Evolutionary conservation across 2,797 vertebrate genomes (phyloP), one percentile per base, ranked within the genome.

Genomic region (Rhinatrema bivittatum): DNA sequence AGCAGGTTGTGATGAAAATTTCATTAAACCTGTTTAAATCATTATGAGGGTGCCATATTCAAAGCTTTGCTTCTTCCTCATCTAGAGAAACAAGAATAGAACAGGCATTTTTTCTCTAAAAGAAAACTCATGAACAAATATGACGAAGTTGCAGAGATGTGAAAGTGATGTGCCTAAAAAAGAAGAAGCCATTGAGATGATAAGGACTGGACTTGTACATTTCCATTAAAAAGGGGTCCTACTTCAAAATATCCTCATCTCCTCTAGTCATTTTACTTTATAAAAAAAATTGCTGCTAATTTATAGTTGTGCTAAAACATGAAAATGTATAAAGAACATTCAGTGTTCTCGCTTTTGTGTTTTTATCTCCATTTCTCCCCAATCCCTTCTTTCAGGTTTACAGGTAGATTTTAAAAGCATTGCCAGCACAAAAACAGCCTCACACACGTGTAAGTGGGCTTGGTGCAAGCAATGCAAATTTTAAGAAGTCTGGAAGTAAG

Each of bases 1-100:
- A 91, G 91, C 91, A 94, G 93, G 88, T 94, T 92, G 86, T 89
- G 82, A 91, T 91, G 91, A 93, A 96, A 94, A 90, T 92, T 96
- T 91, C 93, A 97, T 94, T 90, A 93, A 92, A 85, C 81, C 87
- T 60, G 71, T 75, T 76, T 91, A 89, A 89, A 90, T 95, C 90
- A 92, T 94, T 91, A 91, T 88, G 85, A 91, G 88, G 86, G 83
- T 82, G 73, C 82, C 71, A 79, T 86, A 90, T 92, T 91, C 91
- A 74, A 74, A 53, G 64, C 52, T 70, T 46, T 56, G 49, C 70
- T 78, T 82, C 67, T 73, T 70, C 54, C 61, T 52, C 39, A 52
- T 62, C 55, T 54, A 59, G 42, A 18, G 39, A 37, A 45, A 7
- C 27, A 17, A 45, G 49, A 52, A 28, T 71, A 68, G 64, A 53